Evolutionary conservation across 2,797 vertebrate genomes (phyloP), one percentile per base, ranked within the genome.

Genomic region (Schizopygopsis malacanthus): DNA sequence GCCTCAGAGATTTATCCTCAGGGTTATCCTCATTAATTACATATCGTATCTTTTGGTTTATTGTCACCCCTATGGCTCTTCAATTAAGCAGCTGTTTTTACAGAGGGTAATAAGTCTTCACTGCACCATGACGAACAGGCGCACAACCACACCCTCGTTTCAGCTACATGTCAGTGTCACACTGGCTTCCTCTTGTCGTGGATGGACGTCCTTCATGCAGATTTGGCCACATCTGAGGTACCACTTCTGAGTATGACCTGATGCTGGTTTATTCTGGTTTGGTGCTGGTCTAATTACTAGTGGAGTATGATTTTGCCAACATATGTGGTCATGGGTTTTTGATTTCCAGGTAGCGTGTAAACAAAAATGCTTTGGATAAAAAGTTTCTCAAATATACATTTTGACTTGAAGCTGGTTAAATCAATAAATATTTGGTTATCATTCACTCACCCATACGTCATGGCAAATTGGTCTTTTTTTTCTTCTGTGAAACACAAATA

Each of bases 11-110:
- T 79, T 85, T 71, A 15, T 71, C 76, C 76, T 85, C 3, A 28
- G 78, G 22, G 69, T 81, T 52, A 84, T 61, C 59, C 56, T 85
- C 70, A 52, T 85, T 85, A 85, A 80, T 85, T 85, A 73, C 39
- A 10, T 71, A 61, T 81, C 41, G 16, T 65, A 39, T 80, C 43
- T 85, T 73, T 79, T 52, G 16, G n/a, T 79, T 79, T 85, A 33
- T 41, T 73, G 67, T 18, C 39, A 1, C 45, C 78, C 43, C 84
- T 72, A 54, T 85, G 78, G 84, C 84, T 85, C 45, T 81, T 67
- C 43, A 75, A 85, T 54, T 81, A 65, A 72, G 69, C 54, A 65
- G 28, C 78, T 80, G 77, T 80, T 54, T 80, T 85, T 72, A 63
- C n/a, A 2, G 41, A 61, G 43, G 56, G 69, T 78, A 80, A 25